Base-by-base conservation (phyloP, 2,113 vertebrate species). In the Rhinoderma darwinii region DNA sequence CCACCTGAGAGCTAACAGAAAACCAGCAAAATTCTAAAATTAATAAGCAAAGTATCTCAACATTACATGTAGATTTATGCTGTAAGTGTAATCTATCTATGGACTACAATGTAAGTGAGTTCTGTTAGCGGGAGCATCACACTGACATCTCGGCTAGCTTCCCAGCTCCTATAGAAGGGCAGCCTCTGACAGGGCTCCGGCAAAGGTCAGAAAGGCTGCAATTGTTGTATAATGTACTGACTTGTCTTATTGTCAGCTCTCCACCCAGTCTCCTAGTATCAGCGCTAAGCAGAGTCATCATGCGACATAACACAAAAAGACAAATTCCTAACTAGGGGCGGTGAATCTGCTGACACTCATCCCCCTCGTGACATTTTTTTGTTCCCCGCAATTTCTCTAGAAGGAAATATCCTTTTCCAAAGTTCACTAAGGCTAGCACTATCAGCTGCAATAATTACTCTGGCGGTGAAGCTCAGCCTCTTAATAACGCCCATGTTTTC, bases 191-290 rank as follows among this genome's bases (percentile, higher is more conserved):
- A 59, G 14, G 18, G 32, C 50, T 37, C 18, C 25, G 50, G 35
- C 76, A 56, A 30, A 18, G 56, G 76, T 32, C 47, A 32, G n/a
- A 44, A 32, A 15, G 14, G 37, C 15, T 43, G 78, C 30, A 54
- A 51, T 56, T 43, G 78, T 63, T 81, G 79, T 66, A 66, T 66
- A 63, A 63, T 82, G 63, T 59, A 82, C 66, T 59, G 56, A 41
- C 54, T 22, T 11, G 79, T 81, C 56, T 25, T 63, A 63, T 39
- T 66, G 56, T 82, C 56, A 66, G 12, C 9, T 56, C 30, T 39
- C 50, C 76, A 56, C 56, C 56, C 39, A 8, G 54, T 17, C 39
- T 15, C 78, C 61, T 37, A 44, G 1, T 11, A 50, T 78, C 75
- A 35, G 75, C 2, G 75, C 75, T 78, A 22, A 63, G 54, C 56